Percentiles rank a stretch among this genome's conserved stretches.
Conservation (phyloP, 2,797 vertebrate genomes). For the Pseudomugil gertrudae region DNA sequence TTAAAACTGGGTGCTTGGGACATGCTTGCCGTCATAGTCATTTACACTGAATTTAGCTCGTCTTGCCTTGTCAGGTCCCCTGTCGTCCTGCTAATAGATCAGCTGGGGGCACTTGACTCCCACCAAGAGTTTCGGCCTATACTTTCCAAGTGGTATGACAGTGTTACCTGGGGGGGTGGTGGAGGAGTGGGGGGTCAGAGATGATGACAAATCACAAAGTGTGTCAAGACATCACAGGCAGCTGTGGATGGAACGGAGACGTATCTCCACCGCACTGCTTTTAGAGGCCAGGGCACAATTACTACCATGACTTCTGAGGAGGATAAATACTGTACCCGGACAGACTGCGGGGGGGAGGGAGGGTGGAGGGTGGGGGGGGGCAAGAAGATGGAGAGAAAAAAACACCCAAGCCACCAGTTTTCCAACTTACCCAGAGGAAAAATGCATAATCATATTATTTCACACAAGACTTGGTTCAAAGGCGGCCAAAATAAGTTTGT, state of each 20-base stretch:
- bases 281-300: conserved; percentile 69
- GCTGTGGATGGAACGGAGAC: conserved; percentile 52
- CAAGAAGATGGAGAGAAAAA: background rate
- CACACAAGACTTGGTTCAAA: conserved; percentile 82
- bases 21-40: conserved; percentile 44
- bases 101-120: conserved; percentile 57
- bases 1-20: conserved; percentile 24
- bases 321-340: conserved; percentile 71
- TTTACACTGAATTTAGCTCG: conserved; percentile 52
- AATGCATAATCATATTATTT: conserved; percentile 83
- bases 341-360: conserved; percentile 67
- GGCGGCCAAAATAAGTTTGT: conserved; percentile 79
- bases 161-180: conserved; percentile 74
- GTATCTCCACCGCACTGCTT: conserved; percentile 53
- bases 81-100: conserved; percentile 53
- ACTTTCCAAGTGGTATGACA: conserved; percentile 73
- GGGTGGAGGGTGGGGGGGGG: too few relatives aligned
- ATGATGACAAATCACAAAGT: conserved; percentile 78
- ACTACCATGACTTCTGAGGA: conserved; percentile 75
- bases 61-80: conserved; percentile 49
- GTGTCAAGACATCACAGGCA: conserved; percentile 78
- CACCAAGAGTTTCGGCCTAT: conserved; percentile 60
- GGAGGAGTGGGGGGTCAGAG: conserved; percentile 66
- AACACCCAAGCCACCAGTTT: conserved; percentile 64
- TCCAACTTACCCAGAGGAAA: conserved; percentile 77